Evolutionary conservation across 2,797 vertebrate genomes (phyloP), one percentile per base, ranked within the genome.

Genomic region (Alfaro cultratus): DNA sequence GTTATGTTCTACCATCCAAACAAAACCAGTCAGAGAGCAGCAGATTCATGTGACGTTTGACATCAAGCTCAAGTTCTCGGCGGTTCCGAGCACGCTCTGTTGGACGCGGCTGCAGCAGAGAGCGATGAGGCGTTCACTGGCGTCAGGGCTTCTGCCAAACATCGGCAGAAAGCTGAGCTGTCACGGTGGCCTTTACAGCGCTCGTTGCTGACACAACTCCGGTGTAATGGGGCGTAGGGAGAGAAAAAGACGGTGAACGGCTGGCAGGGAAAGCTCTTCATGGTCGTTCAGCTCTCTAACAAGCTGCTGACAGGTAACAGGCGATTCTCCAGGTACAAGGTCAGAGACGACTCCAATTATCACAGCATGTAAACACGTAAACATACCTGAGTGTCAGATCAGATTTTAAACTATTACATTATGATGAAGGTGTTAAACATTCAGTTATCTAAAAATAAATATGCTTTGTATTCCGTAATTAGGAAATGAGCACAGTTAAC

Each of bases 161-260:
- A 60, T 67, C 0, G 74, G 47, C 83, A 86, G 88, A 89, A 87
- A 90, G 83, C 88, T 80, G 86, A 88, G 88, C 88, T 76, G 83
- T 85, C 83, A 81, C 80, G 78, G 74, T 41, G 47, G 82, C 73
- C 76, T 88, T 77, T 60, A 80, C 75, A 80, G 21, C 12, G 45
- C 53, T 21, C 6, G 62, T 81, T 74, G 86, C 80, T 86, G 85
- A 85, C 80, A 74, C 85, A 82, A 41, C 84, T 84, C 86, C 80
- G 55, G 87, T 70, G 81, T 91, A 93, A 94, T 91, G 80, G 90
- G 85, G 86, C 89, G 76, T 88, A 85, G 80, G 84, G 86, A 87
- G 73, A 83, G 80, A 77, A 79, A 75, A 75, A 73, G 68, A 74
- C 70, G 82, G 93, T 86, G 76, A 90, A 91, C 88, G 86, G 91